phyloP scores from a whole-genome alignment of 2,113 vertebrate genomes.

The Gambusia holbrooki region DNA sequence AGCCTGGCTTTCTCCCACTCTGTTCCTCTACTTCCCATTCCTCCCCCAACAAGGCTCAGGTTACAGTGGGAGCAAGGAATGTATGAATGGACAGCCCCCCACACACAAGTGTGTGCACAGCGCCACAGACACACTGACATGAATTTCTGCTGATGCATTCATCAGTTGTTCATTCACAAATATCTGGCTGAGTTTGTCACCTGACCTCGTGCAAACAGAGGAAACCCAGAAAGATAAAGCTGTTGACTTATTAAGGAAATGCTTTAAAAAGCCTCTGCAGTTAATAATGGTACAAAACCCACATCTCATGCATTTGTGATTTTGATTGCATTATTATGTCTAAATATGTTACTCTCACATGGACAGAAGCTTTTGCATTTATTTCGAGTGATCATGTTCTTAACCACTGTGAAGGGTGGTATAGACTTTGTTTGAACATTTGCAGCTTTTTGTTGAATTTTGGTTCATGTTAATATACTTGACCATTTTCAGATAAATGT shows the following conservation, averaged over 20 bases:
- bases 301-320: slow-evolving; percentile 16
- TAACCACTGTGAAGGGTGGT: neutral
- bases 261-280: slow-evolving; percentile 20
- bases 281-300: slow-evolving; percentile 15
- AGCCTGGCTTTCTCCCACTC: slow-evolving; percentile 18
- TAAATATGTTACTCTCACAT: neutral
- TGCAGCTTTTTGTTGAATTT: too few relatives aligned
- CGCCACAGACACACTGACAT: neutral
- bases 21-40: slow-evolving; percentile 16
- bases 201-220: slow-evolving; percentile 71
- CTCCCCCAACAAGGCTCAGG: slow-evolving; percentile 57
- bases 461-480: too few relatives aligned
- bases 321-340: neutral
- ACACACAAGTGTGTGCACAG: slow-evolving; percentile 3
- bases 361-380: neutral
- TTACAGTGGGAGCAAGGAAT: slow-evolving; percentile 72
- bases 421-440: neutral
- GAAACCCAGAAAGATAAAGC: slow-evolving; percentile 46
- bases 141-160: slow-evolving; percentile 6
- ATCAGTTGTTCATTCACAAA: slow-evolving; percentile 74
- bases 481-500: too few relatives aligned
- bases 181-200: slow-evolving; percentile 68
- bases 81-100: slow-evolving; percentile 72
- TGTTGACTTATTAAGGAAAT: slow-evolving; percentile 33
- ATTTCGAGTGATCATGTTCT: neutral